Evolutionary conservation across 2,888 invertebrate species (phyloP).

Genomic region (Xestia c-nigrum): DNA sequence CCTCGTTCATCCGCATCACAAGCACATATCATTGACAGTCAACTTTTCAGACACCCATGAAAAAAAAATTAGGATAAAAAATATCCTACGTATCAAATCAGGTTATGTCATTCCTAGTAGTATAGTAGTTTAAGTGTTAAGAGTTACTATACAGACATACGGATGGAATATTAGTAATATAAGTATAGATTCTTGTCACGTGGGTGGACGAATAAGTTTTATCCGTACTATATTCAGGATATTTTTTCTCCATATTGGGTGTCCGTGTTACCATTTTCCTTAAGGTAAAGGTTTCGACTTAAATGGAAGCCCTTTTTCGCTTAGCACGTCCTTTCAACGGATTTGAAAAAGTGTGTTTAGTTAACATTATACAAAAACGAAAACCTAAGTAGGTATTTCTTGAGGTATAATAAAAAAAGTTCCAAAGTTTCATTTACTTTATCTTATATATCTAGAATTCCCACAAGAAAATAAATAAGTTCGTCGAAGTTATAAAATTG

Average conservation of each 20-base stretch:
- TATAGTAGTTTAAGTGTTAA: background rate
- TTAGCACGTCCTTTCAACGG: background rate
- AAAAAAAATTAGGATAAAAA: background rate
- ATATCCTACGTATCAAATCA: background rate
- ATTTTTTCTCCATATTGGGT: slow-evolving; percentile 4
- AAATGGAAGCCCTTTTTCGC: slow-evolving; percentile 1
- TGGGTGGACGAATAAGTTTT: slow-evolving; percentile 55
- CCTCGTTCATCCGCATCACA: background rate
- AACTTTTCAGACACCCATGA: no score
- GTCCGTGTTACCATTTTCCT: slow-evolving; percentile 23
- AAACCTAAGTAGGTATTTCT: background rate
- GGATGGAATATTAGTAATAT: background rate
- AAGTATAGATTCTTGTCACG: slow-evolving; percentile 39
- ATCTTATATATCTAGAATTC: background rate
- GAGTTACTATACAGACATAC: background rate
- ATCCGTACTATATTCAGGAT: slow-evolving; percentile 23
- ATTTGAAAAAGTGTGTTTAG: slow-evolving; percentile 16
- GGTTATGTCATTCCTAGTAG: background rate
- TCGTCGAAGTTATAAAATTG: slow-evolving; percentile 1
- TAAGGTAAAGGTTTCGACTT: background rate
- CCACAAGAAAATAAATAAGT: background rate
- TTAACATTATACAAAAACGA: background rate
- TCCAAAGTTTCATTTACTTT: background rate
- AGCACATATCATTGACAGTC: background rate
- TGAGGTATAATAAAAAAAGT: no score